Base-by-base conservation (phyloP, 2,797 vertebrate genomes). In the Hydrocynus forskahlii region DNA sequence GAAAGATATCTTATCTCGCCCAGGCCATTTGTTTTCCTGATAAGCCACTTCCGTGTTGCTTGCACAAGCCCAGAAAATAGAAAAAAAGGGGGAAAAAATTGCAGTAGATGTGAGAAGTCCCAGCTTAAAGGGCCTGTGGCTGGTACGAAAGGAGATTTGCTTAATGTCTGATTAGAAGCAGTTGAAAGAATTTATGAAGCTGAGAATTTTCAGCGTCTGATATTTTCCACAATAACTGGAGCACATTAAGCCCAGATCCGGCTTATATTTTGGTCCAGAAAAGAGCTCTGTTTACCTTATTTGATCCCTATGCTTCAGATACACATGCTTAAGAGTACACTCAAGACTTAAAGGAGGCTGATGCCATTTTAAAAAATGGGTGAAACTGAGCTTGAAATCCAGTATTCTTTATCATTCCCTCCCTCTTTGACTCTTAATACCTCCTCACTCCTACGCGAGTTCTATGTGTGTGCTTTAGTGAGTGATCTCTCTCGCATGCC, bases 401-500 rank as follows among this genome's bases (percentile, higher is more conserved):
- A 70, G n/a, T 81, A 60, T 75, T 62, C 40, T 57, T 85, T 43
- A 40, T 82, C 17, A 62, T 59, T 63, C 21, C 64, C 66, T 75
- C 48, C 23, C 70, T 71, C 57, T 63, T 35, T 79, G 77, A 82
- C 54, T 74, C 23, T 68, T 52, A 76, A 83, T 78, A 74, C 52
- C 81, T 71, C 60, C 70, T 35, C 45, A 64, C 62, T 70, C 50
- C 82, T 69, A 68, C 75, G 48, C 62, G 29, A 60, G 64, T 74
- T 73, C 72, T 66, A 66, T 60, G 40, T 9, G 21, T 70, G 71
- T 52, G 74, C 55, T 9, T 7, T 64, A 55, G 25, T 67, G 76
- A 77, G 66, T 70, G 75, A 81, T 81, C 74, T 83, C 78, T 82
- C 69, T 66, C 48, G 69, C 81, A 78, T 80, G 54, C 66, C 62